Evolutionary conservation across 2,888 invertebrate species (phyloP).

Genomic region (Pegoplata infirma): DNA sequence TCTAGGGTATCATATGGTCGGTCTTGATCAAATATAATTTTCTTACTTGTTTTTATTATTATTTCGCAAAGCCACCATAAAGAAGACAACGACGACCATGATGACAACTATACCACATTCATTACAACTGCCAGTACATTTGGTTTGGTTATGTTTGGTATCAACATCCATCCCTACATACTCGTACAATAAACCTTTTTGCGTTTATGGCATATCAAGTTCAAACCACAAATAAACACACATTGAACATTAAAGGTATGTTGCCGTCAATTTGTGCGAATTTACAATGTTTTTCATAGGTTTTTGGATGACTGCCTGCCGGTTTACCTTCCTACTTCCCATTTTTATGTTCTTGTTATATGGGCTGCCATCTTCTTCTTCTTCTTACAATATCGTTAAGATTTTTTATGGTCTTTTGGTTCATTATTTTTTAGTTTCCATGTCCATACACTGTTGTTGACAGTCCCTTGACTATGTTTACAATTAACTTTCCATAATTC

Average conservation of each 20-base stretch:
- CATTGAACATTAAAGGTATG: constrained; percentile 60
- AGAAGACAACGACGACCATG: constrained; percentile 44
- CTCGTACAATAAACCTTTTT: constrained; percentile 56
- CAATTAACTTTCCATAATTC: constrained; percentile 58
- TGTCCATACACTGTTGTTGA: constrained; percentile 19
- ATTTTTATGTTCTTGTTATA: too few relatives aligned
- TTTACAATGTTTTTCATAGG: constrained; percentile 56
- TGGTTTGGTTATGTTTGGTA: constrained; percentile 30
- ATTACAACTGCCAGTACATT: constrained; percentile 53
- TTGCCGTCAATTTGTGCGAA: constrained; percentile 63
- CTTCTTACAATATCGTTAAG: constrained; percentile 49
- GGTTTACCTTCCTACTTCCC: neutral
- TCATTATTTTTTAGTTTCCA: constrained; percentile 32
- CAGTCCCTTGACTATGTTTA: constrained; percentile 44
- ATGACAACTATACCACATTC: constrained; percentile 59
- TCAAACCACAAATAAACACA: constrained; percentile 48
- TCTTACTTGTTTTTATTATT: too few relatives aligned
- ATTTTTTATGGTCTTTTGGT: constrained; percentile 31
- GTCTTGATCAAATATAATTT: too few relatives aligned
- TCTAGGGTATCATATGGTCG: too few relatives aligned
- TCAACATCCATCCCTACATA: constrained; percentile 22
- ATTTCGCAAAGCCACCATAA: constrained; percentile 32
- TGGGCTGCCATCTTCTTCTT: constrained; percentile 24
- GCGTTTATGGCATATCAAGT: constrained; percentile 61
- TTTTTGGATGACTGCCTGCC: neutral